phyloP scores from a whole-genome alignment of 2,888 invertebrate genomes.

The Metalampra italica region DNA sequence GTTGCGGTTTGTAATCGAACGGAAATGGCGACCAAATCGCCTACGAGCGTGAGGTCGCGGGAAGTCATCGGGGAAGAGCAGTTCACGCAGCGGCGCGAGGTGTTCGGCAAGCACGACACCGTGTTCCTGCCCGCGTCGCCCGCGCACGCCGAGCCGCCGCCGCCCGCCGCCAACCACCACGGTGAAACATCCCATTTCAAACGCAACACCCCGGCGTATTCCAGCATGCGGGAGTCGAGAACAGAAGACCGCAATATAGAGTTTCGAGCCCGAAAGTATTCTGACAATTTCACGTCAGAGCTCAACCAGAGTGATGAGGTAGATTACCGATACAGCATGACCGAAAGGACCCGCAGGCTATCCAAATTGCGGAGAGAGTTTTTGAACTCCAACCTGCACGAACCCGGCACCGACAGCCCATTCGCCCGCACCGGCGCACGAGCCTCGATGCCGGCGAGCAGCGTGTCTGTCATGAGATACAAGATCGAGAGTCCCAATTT shows the following conservation, averaged over 20 bases:
- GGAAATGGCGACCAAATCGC: slow-evolving; percentile 73
- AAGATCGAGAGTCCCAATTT: slow-evolving; percentile 70
- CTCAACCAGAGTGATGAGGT: slow-evolving; percentile 66
- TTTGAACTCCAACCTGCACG: slow-evolving; percentile 65
- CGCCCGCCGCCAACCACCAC: slow-evolving; percentile 66
- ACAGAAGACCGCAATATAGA: slow-evolving; percentile 57
- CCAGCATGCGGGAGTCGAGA: slow-evolving; percentile 68
- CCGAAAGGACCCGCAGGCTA: slow-evolving; percentile 62
- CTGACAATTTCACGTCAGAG: slow-evolving; percentile 69
- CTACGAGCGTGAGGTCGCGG: slow-evolving; percentile 70
- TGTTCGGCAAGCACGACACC: slow-evolving; percentile 73
- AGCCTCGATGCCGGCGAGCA: slow-evolving; percentile 59
- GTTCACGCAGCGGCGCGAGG: slow-evolving; percentile 74
- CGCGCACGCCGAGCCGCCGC: slow-evolving; percentile 52
- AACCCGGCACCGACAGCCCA: slow-evolving; percentile 49
- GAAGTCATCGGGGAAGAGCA: slow-evolving; percentile 71
- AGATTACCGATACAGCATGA: slow-evolving; percentile 64
- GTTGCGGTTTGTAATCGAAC: slow-evolving; percentile 75
- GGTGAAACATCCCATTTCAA: slow-evolving; percentile 68
- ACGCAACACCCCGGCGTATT: slow-evolving; percentile 61
- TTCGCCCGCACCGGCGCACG: slow-evolving; percentile 57
- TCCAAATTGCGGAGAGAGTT: slow-evolving; percentile 67
- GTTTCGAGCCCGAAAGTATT: slow-evolving; percentile 67
- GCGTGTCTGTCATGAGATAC: slow-evolving; percentile 48
- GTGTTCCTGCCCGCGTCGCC: slow-evolving; percentile 61